Evolutionary conservation across 2,797 vertebrate genomes (phyloP).

Genomic region (Hipposideros larvatus): DNA sequence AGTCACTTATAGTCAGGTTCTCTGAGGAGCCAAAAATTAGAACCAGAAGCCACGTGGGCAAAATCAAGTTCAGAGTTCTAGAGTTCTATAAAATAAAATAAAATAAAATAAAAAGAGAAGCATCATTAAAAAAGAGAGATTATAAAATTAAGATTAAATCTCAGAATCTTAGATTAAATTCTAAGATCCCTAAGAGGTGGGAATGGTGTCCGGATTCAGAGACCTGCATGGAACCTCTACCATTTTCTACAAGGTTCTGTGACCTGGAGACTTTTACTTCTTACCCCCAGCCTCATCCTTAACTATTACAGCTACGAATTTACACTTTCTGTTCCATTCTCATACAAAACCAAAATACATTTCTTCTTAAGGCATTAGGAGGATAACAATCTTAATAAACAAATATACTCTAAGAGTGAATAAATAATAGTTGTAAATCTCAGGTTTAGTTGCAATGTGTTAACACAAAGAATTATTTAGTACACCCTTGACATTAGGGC

Average conservation of each 20-base stretch:
- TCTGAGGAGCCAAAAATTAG: slow-evolving; percentile 1
- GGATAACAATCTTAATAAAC: slow-evolving; percentile 30
- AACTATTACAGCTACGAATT: not conserved
- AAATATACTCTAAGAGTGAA: slow-evolving; percentile 34
- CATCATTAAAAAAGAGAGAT: slow-evolving; percentile 79
- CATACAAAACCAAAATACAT: slow-evolving; percentile 55
- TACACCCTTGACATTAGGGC: not conserved
- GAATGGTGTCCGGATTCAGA: not conserved
- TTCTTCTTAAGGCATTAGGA: slow-evolving; percentile 32
- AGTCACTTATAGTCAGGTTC: not conserved
- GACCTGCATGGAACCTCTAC: not conserved
- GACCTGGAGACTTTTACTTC: not conserved
- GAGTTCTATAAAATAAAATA: not conserved
- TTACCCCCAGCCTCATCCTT: not conserved
- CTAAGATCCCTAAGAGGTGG: not conserved
- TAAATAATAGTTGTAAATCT: slow-evolving; percentile 71
- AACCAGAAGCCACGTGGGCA: not conserved
- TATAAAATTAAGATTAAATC: slow-evolving; percentile 85
- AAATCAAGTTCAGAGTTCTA: not conserved
- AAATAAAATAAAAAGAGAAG: no score
- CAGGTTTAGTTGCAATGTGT: not conserved
- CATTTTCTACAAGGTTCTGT: not conserved
- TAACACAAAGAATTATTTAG: slow-evolving; percentile 64
- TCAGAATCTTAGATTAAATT: not conserved
- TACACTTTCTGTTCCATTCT: not conserved